Percentiles rank a stretch among this genome's conserved stretches.
phyloP scores from a whole-genome alignment of 1,140 invertebrate species.

The Steinernema feltiae region DNA sequence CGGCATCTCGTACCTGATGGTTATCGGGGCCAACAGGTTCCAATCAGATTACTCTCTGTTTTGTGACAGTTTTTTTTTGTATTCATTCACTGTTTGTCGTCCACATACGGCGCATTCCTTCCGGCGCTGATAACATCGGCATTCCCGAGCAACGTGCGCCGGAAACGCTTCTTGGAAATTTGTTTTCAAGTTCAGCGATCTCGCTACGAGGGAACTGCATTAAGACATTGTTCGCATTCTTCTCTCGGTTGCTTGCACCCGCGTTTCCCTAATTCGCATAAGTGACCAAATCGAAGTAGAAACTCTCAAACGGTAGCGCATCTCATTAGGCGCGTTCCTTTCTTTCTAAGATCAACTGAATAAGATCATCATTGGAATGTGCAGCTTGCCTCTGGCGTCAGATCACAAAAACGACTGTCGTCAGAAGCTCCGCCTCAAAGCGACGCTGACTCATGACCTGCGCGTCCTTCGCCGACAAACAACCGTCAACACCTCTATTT shows the following conservation, averaged over 20 bases:
- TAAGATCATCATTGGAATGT: slow-evolving; percentile 12
- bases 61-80: neutral
- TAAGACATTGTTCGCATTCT: neutral
- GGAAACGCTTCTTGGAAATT: neutral
- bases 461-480: slow-evolving; percentile 2
- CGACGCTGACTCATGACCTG: slow-evolving; percentile 13
- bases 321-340: neutral
- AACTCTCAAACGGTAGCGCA: neutral
- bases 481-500: slow-evolving; percentile 14
- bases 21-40: neutral
- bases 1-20: too few species aligned
- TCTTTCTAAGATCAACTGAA: neutral
- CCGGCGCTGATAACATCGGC: neutral
- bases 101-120: neutral
- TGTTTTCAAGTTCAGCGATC: neutral
- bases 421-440: neutral
- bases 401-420: slow-evolving; percentile 9
- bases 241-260: neutral
- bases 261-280: neutral
- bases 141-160: neutral
- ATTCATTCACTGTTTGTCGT: neutral
- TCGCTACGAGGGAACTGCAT: neutral
- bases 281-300: neutral
- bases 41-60: neutral
- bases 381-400: slow-evolving; percentile 2